These are phyloP conservation scores for Elgaria multicarinata DNA, from an alignment of 2,113 vertebrate species.

Conservation along the genomic window DNA sequence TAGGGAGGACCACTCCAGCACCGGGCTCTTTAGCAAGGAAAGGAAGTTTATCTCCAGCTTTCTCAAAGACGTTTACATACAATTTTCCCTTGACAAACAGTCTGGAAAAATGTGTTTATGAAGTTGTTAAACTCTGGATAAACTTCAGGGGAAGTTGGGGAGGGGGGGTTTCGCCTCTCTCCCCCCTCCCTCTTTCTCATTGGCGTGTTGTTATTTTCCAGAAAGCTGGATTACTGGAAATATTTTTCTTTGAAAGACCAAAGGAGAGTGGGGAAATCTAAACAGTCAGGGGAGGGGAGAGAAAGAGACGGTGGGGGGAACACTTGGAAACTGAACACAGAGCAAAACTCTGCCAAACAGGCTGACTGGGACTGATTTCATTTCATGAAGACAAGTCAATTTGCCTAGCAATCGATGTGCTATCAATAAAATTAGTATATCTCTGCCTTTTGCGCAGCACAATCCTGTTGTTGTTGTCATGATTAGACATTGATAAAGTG, in stretches of 20 bases:
- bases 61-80: not conserved
- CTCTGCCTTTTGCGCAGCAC: not conserved
- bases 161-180: not conserved
- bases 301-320: not conserved
- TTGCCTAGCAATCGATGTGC: not conserved
- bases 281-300: not conserved
- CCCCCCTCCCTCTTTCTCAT: not conserved
- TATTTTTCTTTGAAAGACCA: constrained; percentile 20
- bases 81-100: constrained; percentile 21
- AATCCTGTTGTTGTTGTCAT: not conserved
- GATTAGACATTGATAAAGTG: not conserved
- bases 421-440: not conserved
- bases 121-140: constrained; percentile 39
- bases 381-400: not conserved
- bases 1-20: not conserved
- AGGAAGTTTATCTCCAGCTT: not conserved
- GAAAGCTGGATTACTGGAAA: constrained; percentile 38
- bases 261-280: constrained; percentile 11
- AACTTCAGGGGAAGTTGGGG: constrained; percentile 28
- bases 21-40: not conserved
- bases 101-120: constrained; percentile 36
- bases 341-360: not conserved
- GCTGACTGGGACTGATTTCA: not conserved
- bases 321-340: not conserved
- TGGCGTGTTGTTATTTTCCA: constrained; percentile 28